Evolutionary conservation across 2,113 vertebrate genomes (phyloP).

Genomic region (Nicator chloris): DNA sequence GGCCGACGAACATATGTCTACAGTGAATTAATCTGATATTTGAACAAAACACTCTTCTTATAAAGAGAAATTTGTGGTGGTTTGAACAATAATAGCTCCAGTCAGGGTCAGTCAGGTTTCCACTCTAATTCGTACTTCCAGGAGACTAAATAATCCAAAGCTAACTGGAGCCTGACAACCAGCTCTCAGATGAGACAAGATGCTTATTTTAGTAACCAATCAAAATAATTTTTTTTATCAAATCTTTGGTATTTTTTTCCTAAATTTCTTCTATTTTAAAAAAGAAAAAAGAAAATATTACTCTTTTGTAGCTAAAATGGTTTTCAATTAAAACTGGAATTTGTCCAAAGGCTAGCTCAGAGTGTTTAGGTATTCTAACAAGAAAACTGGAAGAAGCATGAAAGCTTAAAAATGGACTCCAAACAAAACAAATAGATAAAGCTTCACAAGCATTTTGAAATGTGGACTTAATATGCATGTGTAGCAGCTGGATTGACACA

Average conservation of each 20-base stretch:
- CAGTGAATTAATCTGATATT: background rate
- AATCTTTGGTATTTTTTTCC: background rate
- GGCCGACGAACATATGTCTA: constrained; percentile 33
- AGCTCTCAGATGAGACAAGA: background rate
- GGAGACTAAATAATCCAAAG: background rate
- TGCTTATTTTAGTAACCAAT: background rate
- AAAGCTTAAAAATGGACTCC: constrained; percentile 13
- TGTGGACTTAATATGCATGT: constrained; percentile 63
- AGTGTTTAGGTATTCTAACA: constrained; percentile 26
- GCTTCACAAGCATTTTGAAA: constrained; percentile 71
- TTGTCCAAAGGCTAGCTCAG: background rate
- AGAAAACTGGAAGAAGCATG: background rate
- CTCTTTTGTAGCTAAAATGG: background rate
- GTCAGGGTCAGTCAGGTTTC: constrained; percentile 17
- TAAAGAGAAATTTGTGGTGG: background rate
- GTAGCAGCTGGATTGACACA: constrained; percentile 73
- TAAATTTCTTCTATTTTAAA: background rate
- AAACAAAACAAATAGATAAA: constrained; percentile 55
- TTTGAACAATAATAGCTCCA: background rate
- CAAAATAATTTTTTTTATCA: background rate
- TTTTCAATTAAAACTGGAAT: background rate
- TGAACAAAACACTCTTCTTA: background rate
- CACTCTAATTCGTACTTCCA: background rate
- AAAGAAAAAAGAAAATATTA: background rate
- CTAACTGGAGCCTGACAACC: background rate